phyloP scores from a whole-genome alignment of 1,140 invertebrate genomes.

The Condylostylus longicornis region DNA sequence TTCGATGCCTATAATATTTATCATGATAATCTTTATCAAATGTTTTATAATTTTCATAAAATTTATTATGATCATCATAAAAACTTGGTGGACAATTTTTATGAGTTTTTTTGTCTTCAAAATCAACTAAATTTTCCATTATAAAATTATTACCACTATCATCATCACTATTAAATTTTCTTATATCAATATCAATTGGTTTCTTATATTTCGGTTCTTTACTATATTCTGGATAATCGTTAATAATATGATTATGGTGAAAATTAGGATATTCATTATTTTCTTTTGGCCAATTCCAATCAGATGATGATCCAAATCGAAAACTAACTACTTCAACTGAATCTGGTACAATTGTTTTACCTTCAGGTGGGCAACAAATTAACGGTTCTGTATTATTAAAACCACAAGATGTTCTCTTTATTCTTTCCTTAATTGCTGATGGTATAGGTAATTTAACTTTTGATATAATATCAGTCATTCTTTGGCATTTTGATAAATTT shows the following conservation, averaged over 20 bases:
- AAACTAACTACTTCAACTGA: not conserved
- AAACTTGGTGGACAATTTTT: constrained; percentile 7
- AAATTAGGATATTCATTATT: too few species aligned
- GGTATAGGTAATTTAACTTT: not conserved
- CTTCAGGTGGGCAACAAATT: constrained; percentile 28
- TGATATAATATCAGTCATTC: not conserved
- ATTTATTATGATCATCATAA: too few species aligned
- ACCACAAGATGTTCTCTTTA: constrained; percentile 19
- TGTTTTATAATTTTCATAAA: too few species aligned
- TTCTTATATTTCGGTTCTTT: not conserved
- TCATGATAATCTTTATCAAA: too few species aligned
- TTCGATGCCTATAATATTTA: too few species aligned
- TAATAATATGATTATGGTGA: too few species aligned
- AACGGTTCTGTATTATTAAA: constrained; percentile 23
- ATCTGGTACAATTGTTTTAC: not conserved
- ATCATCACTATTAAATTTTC: not conserved
- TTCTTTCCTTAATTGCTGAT: not conserved
- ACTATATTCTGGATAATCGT: not conserved
- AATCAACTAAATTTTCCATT: constrained; percentile 2
- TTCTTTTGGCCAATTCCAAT: too few species aligned
- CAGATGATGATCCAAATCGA: constrained; percentile 4
- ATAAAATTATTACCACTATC: not conserved
- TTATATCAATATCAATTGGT: not conserved
- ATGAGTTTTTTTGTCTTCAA: constrained; percentile 5
- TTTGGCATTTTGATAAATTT: constrained; percentile 1